A percentile compares a stretch with the other conserved stretches of the same genome.
These are phyloP conservation scores for Podarcis siculus DNA, from an alignment of 2,797 vertebrate species.

Conservation along the genomic window DNA sequence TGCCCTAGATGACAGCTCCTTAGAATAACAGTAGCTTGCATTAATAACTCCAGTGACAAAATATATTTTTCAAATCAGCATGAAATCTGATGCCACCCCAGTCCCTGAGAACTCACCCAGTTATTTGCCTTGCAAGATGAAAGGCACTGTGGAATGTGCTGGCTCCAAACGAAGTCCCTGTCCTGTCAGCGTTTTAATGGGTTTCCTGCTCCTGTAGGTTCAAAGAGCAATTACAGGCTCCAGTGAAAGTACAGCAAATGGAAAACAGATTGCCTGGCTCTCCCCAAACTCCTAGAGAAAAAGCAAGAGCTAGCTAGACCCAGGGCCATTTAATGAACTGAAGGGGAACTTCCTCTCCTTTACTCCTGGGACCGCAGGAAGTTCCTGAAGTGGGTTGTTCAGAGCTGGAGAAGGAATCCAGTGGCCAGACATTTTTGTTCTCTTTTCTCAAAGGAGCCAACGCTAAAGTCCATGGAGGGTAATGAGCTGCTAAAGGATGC, in stretches of 20 bases:
- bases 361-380: conserved; percentile 11
- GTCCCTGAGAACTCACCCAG: conserved; percentile 51
- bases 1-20: conserved; percentile 11
- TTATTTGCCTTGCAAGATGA: conserved; percentile 68
- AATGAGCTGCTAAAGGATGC: neutral
- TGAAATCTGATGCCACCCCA: conserved; percentile 56
- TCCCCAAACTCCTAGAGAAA: conserved; percentile 52
- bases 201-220: conserved; percentile 78
- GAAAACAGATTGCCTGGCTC: conserved; percentile 77
- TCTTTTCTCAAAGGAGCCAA: neutral
- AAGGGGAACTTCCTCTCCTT: conserved; percentile 34
- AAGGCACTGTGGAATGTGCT: conserved; percentile 75
- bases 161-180: conserved; percentile 64
- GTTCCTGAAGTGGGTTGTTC: neutral
- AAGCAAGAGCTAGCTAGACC: conserved; percentile 68
- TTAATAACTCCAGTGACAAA: conserved; percentile 51
- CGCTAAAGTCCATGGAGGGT: neutral
- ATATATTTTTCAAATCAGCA: conserved; percentile 56
- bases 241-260: conserved; percentile 79
- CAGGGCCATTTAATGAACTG: conserved; percentile 45
- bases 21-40: conserved; percentile 31
- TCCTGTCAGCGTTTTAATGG: conserved; percentile 75
- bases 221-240: conserved; percentile 79
- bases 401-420: neutral
- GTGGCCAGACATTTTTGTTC: conserved; percentile 9